Percentiles rank a stretch among this genome's conserved stretches.
phyloP scores from a whole-genome alignment of 2,797 vertebrate genomes.

The Adelosebastes latens region DNA sequence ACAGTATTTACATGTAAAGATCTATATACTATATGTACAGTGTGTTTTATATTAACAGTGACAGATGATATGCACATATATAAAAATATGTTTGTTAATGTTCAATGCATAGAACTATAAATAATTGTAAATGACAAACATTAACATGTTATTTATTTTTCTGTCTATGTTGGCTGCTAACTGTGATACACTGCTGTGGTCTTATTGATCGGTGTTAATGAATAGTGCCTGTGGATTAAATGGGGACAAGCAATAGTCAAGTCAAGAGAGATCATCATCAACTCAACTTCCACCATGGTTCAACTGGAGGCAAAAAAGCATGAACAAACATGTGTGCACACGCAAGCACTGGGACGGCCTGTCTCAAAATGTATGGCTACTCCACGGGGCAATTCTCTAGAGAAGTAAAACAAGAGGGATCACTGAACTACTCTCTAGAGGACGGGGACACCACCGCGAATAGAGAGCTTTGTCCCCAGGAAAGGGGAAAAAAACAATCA shows the following conservation, averaged over 20 bases:
- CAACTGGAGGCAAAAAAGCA: constrained; percentile 9
- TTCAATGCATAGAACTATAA: neutral
- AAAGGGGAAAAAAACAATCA: neutral
- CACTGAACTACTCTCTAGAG: constrained; percentile 30
- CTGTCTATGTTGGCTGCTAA: neutral
- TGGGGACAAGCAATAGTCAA: constrained; percentile 32
- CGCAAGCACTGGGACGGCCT: neutral
- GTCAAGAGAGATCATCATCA: constrained; percentile 23
- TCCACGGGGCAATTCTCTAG: constrained; percentile 14
- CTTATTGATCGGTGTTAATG: constrained; percentile 43
- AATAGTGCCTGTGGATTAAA: constrained; percentile 28
- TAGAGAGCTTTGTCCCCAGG: neutral
- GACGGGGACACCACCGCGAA: neutral
- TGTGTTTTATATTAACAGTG: too few species aligned
- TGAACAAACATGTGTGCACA: neutral
- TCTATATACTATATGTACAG: too few species aligned
- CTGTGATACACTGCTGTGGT: neutral
- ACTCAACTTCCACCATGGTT: constrained; percentile 24
- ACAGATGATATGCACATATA: too few species aligned
- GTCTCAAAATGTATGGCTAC: constrained; percentile 18
- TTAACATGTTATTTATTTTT: neutral
- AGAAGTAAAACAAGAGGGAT: constrained; percentile 26
- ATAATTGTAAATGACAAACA: neutral
- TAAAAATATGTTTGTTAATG: too few species aligned
- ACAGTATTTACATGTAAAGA: too few species aligned